Evolutionary conservation across 2,888 invertebrate species (phyloP), one percentile per base, ranked within the genome.

Genomic region (Geotrupes spiniger): DNA sequence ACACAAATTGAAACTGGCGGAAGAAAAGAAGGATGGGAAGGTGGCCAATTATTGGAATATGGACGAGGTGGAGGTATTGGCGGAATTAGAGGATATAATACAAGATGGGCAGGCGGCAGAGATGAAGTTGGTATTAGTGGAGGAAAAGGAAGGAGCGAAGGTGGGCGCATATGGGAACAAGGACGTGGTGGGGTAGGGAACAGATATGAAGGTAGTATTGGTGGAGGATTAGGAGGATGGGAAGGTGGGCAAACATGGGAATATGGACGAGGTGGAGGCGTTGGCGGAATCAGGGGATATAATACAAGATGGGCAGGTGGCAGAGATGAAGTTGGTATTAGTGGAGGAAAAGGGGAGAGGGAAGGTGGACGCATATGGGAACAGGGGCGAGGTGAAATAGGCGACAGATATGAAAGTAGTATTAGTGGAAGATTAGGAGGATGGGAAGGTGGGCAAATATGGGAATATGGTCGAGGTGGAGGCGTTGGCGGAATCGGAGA

Each of bases 161-260:
- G 25, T 8, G 45, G 39, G 21, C 40, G 11, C 11, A 36, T 25
- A 10, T 40, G 42, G 29, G 52, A 44, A 28, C 37, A 25, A 9
- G 17, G 26, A 26, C 17, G 15, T 25, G 36, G 48, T 15, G 48
- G 21, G 14, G 33, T 40, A 28, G 48, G 25, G 6, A 40, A 47
- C 51, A 49, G 52, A 45, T 6, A 16, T 36, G 17, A 21, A 47
- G 51, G 12, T 40, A 28, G 36, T 42, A 33, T 21, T 25, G 42
- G 42, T 11, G 50, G 53, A 17, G 43, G 51, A 17, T 49, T 46
- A 4, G 53, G 49, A 9, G 54, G 57, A 11, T 40, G 43, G 11
- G 49, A 46, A 8, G 39, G 41, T 11, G 25, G 14, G 11, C 26
- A 39, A 8, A 27, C 26, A 25, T 40, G 36, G 12, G 26, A 25